A percentile compares a stretch with the other conserved stretches of the same genome.
phyloP scores from a whole-genome alignment of 2,797 vertebrate species.

The Sebastes trivittatus region DNA sequence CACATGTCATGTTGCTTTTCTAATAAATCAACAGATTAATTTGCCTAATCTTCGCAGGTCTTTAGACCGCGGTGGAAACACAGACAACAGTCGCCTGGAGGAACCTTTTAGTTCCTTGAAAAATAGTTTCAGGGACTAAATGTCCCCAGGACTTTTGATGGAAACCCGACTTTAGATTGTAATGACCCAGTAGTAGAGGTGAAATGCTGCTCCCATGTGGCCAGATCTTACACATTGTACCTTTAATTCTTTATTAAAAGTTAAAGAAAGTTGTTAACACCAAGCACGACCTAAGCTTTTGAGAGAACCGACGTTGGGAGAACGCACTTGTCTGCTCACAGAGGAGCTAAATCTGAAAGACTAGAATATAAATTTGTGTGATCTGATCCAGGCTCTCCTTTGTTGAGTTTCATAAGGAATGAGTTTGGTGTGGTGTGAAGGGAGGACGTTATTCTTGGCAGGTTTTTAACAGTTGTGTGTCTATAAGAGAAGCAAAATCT shows the following conservation, averaged over 20 bases:
- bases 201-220: too few species aligned
- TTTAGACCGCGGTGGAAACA: too few species aligned
- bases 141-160: too few species aligned
- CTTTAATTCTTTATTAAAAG: neutral
- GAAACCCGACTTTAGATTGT: too few species aligned
- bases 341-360: neutral
- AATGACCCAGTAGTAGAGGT: too few species aligned
- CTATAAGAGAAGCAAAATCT: conserved; percentile 30
- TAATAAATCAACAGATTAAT: too few species aligned
- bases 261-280: neutral
- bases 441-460: neutral
- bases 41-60: too few species aligned
- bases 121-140: too few species aligned
- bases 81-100: too few species aligned
- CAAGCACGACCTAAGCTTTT: neutral
- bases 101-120: too few species aligned
- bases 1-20: too few species aligned
- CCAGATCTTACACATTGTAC: too few species aligned
- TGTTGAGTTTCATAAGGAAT: conserved; percentile 52
- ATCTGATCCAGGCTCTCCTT: conserved; percentile 55
- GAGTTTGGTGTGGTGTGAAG: conserved; percentile 59
- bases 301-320: neutral
- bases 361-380: neutral
- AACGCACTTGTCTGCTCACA: neutral
- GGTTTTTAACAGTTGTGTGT: conserved; percentile 5